Percentiles rank a stretch among this genome's conserved stretches.
phyloP scores from a whole-genome alignment of 2,113 vertebrate genomes.

The Cyanoderma ruficeps region DNA sequence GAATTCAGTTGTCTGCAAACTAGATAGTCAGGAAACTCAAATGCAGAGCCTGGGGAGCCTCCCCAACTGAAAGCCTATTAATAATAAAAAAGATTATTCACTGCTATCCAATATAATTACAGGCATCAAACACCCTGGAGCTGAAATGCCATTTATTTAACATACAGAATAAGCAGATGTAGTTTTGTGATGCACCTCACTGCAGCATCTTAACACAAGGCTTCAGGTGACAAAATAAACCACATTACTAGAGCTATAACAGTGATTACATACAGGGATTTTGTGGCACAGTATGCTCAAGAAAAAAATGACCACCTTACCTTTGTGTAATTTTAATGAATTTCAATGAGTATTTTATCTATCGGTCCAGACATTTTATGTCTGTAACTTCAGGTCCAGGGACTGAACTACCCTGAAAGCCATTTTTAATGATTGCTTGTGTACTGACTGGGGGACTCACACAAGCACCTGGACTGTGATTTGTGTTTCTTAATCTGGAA shows the following conservation, averaged over 20 bases:
- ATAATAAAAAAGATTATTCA: slow-evolving; percentile 67
- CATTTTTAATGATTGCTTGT: not conserved
- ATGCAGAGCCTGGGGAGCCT: not conserved
- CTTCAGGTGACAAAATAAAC: slow-evolving; percentile 26
- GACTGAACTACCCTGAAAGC: not conserved
- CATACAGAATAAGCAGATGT: slow-evolving; percentile 19
- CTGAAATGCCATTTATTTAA: slow-evolving; percentile 53
- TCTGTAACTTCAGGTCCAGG: not conserved
- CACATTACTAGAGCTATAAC: not conserved
- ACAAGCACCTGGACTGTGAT: not conserved
- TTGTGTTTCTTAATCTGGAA: not conserved
- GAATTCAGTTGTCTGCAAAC: not conserved
- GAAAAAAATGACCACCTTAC: not conserved
- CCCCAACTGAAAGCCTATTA: slow-evolving; percentile 36
- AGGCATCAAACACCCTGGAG: slow-evolving; percentile 38
- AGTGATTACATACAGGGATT: not conserved
- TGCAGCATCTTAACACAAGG: not conserved
- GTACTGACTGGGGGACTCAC: not conserved
- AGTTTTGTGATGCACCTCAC: not conserved
- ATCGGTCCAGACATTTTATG: not conserved
- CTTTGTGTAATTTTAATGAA: not conserved
- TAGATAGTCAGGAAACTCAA: slow-evolving; percentile 32
- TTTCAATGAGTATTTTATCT: not conserved
- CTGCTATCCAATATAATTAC: slow-evolving; percentile 67
- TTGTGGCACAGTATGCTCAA: not conserved